phyloP scores from a whole-genome alignment of 92 coral and sea anemone species.

The Galaxea fascicularis region DNA sequence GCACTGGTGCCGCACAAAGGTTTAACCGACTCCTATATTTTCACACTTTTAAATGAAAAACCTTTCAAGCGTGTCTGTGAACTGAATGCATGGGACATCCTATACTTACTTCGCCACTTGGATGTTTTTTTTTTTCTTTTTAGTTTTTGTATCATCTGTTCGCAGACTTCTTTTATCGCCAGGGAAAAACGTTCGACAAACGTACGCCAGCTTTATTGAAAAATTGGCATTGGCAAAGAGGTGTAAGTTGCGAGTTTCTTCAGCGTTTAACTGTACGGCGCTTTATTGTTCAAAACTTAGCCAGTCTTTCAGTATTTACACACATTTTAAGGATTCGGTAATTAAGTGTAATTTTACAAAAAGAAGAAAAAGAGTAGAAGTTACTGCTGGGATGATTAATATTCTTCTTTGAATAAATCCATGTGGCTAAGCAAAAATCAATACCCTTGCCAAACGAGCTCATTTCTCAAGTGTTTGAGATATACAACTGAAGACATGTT shows the following conservation, averaged over 20 bases:
- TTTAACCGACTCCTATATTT: slow-evolving; percentile 14
- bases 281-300: too few relatives aligned
- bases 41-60: slow-evolving; percentile 23
- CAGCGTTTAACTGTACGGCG: too few relatives aligned
- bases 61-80: slow-evolving; percentile 15
- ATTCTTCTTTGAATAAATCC: too few relatives aligned
- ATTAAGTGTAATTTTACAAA: background rate
- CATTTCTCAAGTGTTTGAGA: too few relatives aligned
- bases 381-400: too few relatives aligned
- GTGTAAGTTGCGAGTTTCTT: background rate
- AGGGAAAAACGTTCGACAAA: background rate
- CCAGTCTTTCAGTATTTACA: background rate
- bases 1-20: slow-evolving; percentile 26
- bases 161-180: background rate
- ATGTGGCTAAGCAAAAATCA: too few relatives aligned
- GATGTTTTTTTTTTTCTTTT: background rate
- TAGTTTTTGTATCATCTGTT: background rate
- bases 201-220: too few relatives aligned
- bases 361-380: background rate
- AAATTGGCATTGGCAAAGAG: too few relatives aligned
- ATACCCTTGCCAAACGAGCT: too few relatives aligned
- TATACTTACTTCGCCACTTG: slow-evolving; percentile 5
- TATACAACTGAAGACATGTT: too few relatives aligned
- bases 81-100: background rate
- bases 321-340: background rate